Base-by-base conservation (phyloP, 2,797 vertebrate genomes). In the Cirrhinus molitorella region DNA sequence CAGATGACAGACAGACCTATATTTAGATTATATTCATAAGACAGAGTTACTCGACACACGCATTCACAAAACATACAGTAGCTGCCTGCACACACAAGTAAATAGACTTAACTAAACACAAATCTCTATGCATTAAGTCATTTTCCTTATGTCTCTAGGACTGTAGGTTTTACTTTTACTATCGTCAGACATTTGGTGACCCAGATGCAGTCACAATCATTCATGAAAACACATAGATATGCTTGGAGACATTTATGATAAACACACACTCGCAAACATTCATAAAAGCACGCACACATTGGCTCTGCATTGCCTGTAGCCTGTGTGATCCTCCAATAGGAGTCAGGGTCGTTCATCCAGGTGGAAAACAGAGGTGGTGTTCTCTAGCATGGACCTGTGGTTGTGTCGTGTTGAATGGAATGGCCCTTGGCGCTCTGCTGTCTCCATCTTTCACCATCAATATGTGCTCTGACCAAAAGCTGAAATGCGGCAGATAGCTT, bases 1-100 rank as follows among this genome's bases (percentile, higher is more conserved):
- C 17, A 84, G n/a, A 72, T 51, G 59, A 79, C 57, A 80, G 76
- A 74, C 83, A 73, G 47, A 5, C 12, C 23, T 85, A 83, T 83
- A 61, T 83, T 70, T 83, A 83, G 74, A 80, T 43, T 47, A 66
- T 66, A 74, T 74, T 28, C 71, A 65, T 73, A 57, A 81, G 49
- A 65, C 43, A 1, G 43, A 55, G 45, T 21, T 75, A n/a, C 45
- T 51, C 17, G 11, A n/a, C 47, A 82, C 59, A 67, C 55, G n/a
- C 43, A 78, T 65, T 31, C 57, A 63, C 11, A 5, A 21, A 77
- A 45, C 53, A 76, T 45, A 17, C 28, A 17, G 28, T 63, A 57
- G 21, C 19, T 31, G 57, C 28, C 37, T 40, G 37, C 37, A 25
- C 57, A 13, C 45, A 12, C 61, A 17, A 37, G 28, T 14, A 34